Evolutionary conservation across 2,797 vertebrate species (phyloP).

Genomic region (Lagocephalus sceleratus): DNA sequence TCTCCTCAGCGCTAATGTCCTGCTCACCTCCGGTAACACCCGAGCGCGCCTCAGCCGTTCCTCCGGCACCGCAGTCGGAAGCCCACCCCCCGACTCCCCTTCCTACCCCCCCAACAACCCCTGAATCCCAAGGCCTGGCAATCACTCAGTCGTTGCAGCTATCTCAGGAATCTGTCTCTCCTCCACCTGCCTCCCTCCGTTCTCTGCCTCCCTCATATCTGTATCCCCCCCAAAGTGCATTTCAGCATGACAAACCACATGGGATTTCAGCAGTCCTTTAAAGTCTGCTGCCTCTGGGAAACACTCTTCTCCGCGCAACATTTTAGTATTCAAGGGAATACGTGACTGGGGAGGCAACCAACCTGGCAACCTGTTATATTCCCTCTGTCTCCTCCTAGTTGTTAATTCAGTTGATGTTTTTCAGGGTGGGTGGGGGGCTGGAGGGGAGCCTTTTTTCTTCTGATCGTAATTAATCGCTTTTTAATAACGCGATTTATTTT

Average conservation of each 20-base stretch:
- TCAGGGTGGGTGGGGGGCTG: background rate
- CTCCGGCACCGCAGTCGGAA: slow-evolving; percentile 6
- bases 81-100: slow-evolving; percentile 15
- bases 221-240: slow-evolving; percentile 52
- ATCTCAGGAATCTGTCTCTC: slow-evolving; percentile 64
- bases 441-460: too few relatives aligned
- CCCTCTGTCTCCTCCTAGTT: slow-evolving; percentile 42
- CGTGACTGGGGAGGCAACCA: slow-evolving; percentile 74
- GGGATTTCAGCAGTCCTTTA: slow-evolving; percentile 79
- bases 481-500: slow-evolving; percentile 5
- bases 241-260: slow-evolving; percentile 79
- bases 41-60: slow-evolving; percentile 45
- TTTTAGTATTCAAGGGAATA: slow-evolving; percentile 78
- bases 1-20: slow-evolving; percentile 43
- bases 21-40: slow-evolving; percentile 47
- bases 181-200: slow-evolving; percentile 27
- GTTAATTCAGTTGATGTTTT: slow-evolving; percentile 52
- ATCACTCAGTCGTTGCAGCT: slow-evolving; percentile 70
- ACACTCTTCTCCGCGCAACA: slow-evolving; percentile 70
- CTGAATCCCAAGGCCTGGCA: slow-evolving; percentile 56
- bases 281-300: slow-evolving; percentile 78
- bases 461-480: slow-evolving; percentile 56
- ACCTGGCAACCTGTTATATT: slow-evolving; percentile 44
- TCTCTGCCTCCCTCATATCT: slow-evolving; percentile 22
- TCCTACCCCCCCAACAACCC: slow-evolving; percentile 4